Conservation (phyloP, 2,888 invertebrate species). For the Pherbina coryleti region DNA sequence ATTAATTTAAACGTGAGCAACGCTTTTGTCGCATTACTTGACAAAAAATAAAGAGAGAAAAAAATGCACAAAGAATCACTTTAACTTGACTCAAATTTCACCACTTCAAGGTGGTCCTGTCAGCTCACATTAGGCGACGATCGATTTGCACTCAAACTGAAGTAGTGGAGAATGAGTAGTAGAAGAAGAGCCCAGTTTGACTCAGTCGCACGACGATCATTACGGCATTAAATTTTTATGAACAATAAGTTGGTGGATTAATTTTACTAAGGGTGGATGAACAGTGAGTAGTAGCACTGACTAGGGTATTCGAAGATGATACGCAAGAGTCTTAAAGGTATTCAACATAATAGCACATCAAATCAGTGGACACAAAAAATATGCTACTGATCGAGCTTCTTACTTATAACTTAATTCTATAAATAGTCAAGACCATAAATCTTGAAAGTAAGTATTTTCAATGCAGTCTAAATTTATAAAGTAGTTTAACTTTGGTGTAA, state of each 20-base stretch:
- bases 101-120: slow-evolving; percentile 59
- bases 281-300: no score
- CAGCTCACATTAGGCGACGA: slow-evolving; percentile 59
- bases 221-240: background rate
- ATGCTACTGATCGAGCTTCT: no score
- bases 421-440: no score
- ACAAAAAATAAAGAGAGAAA: background rate
- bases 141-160: slow-evolving; percentile 47
- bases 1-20: slow-evolving; percentile 21
- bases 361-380: no score
- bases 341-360: no score
- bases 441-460: no score
- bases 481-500: no score
- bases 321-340: no score
- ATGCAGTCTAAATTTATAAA: no score
- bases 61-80: background rate
- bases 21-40: slow-evolving; percentile 4
- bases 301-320: no score
- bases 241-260: background rate
- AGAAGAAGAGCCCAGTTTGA: background rate
- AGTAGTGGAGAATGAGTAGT: background rate
- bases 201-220: slow-evolving; percentile 11
- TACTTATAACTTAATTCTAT: no score
- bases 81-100: slow-evolving; percentile 21
- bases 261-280: no score